A percentile compares a stretch with the other conserved stretches of the same genome.
These are phyloP conservation scores for Premnoplex brunnescens DNA, from an alignment of 2,797 vertebrate genomes.

Conservation along the genomic window DNA sequence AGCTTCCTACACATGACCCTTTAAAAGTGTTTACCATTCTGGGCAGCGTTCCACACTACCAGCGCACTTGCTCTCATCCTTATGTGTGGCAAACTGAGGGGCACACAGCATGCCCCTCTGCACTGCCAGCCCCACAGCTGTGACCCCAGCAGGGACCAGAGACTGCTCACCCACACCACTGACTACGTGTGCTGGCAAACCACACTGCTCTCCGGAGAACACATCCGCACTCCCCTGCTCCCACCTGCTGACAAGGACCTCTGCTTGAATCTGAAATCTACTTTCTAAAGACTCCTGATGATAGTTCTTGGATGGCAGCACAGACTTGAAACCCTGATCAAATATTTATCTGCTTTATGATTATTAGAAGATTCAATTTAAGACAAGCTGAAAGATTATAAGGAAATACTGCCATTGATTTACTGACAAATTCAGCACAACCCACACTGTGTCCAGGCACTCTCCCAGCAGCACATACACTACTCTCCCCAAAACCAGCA, in stretches of 20 bases:
- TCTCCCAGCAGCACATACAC: neutral
- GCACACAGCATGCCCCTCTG: fast-evolving
- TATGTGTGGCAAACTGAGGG: neutral
- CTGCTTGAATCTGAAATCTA: neutral
- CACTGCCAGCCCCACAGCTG: neutral
- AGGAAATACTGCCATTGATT: neutral
- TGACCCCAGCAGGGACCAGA: neutral
- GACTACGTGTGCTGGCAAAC: neutral
- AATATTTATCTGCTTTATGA: neutral
- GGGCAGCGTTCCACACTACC: neutral
- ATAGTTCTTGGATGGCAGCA: neutral
- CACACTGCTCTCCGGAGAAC: neutral
- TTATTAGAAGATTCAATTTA: neutral
- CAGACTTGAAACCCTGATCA: neutral
- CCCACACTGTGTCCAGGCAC: neutral
- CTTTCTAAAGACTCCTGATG: neutral
- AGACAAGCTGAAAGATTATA: neutral
- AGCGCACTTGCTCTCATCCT: neutral
- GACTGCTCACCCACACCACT: neutral
- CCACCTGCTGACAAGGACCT: neutral
- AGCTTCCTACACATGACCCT: neutral
- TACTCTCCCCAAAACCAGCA: neutral
- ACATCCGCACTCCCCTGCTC: neutral
- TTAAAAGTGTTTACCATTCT: neutral
- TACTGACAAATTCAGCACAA: neutral